Evolutionary conservation across 2,797 vertebrate species (phyloP), one percentile per base, ranked within the genome.

Genomic region (Rallus crepitans): DNA sequence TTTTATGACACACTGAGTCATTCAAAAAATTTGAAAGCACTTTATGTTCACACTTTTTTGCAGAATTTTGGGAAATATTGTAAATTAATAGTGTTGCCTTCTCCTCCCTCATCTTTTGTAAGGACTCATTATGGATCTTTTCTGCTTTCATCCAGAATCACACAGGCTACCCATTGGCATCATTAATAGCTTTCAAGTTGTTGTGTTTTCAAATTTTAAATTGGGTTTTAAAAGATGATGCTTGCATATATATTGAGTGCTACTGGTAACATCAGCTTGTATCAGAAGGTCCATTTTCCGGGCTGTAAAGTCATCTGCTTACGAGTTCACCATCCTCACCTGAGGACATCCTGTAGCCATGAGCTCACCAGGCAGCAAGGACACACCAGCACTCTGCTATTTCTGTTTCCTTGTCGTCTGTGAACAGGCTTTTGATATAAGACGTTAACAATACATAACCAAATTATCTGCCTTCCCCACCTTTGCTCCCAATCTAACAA

Each of bases 141-240:
- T n/a, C 24, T 82, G 55, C 31, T 73, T 56, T 33, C 6, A 3
- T 71, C 20, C 11, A 1, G 37, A 85, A 66, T 30, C 35, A 66
- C 28, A n/a, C 2, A 0, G 48, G 0, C 0, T 60, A 45, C 45
- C 15, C 31, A 25, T 7, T 35, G 39, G 23, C 31, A 64, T 39
- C 13, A 24, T 56, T 57, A 73, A 42, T 7, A 79, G 37, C 16
- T 93, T 81, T 61, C 3, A 4, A 77, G 23, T 27, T 2, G 0
- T 24, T 2, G 0, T 47, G 25, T 53, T 75, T 82, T 55, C 48
- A 70, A 0, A 23, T 77, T 89, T 53, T 60, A 75, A 40, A 57
- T 0, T 57, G 25, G 37, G 24, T 6, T 90, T 69, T 40, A 81
- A 79, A 89, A 72, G 21, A 5, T 25, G 47, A 35, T 0, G 0